A percentile compares a stretch with the other conserved stretches of the same genome.
Conservation (phyloP, 2,888 invertebrate species). For the Stenchaetothrips biformis region DNA sequence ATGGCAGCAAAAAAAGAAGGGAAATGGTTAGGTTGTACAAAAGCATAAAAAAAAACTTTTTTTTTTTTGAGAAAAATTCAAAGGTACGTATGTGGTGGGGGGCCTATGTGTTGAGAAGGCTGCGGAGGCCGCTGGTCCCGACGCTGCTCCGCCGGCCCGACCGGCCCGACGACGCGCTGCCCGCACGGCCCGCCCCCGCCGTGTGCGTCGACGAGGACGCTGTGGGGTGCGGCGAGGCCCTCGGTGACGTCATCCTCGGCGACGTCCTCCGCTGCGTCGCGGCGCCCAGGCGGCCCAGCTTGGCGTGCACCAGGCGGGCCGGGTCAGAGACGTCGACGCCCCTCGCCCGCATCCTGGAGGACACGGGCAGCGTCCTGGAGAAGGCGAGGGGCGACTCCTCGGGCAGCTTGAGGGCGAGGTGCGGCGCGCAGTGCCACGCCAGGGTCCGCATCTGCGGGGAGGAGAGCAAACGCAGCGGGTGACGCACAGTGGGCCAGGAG, state of each 20-base stretch:
- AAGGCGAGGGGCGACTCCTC: neutral
- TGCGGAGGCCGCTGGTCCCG: neutral
- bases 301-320: conserved; percentile 26
- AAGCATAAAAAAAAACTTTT: neutral
- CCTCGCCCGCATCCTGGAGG: conserved; percentile 26
- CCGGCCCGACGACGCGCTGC: neutral
- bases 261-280: neutral
- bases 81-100: no score
- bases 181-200: neutral
- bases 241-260: neutral
- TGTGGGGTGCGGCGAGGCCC: neutral
- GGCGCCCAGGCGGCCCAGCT: conserved; percentile 11
- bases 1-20: neutral
- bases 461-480: neutral
- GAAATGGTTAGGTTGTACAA: neutral
- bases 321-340: conserved; percentile 31
- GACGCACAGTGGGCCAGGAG: neutral
- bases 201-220: neutral
- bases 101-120: no score
- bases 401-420: conserved; percentile 51
- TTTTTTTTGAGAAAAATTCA: neutral
- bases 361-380: neutral
- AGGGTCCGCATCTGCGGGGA: conserved; percentile 49
- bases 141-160: neutral
- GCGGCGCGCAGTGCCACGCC: conserved; percentile 55